Evolutionary conservation across 2,113 vertebrate genomes (phyloP), one percentile per base, ranked within the genome.

Genomic region (Hydrochoerus hydrochaeris): DNA sequence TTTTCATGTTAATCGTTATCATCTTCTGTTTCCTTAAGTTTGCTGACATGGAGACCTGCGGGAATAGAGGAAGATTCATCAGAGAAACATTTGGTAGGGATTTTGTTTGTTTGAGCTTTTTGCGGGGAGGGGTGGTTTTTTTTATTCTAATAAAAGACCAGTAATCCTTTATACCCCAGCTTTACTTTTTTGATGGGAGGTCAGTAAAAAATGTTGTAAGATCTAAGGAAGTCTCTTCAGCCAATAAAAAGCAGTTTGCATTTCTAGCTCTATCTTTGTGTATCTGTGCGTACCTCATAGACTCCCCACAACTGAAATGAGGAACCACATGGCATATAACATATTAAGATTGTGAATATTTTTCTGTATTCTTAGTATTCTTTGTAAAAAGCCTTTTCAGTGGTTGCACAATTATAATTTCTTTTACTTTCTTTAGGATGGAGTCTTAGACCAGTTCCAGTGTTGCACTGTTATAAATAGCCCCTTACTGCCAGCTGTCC

Each of bases 21-120:
- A n/a, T 96, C 41, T 95, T 97, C 92, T 87, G 13, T 92, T 90
- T 77, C 96, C 4, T 93, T 87, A 98, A 99, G 99, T 81, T 99
- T 99, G 98, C 98, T 99, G 98, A 99, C 99, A 0, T 99, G 99
- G 99, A 99, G 98, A 98, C 99, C 99, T 81, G 98, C 96, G 12
- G 99, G 99, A 95, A 99, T 99, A 98, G 99, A 99, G 69, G 99
- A 99, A 20, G 99, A 99, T 54, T 91, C 98, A 63, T 97, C 98
- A 87, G 99, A 99, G 73, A 99, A 99, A 95, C 99, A 99, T 94
- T 98, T 98, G 98, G 99, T 99, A 99, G 99, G 49, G 99, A 14
- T 35, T 89, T 84, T 87, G 26, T 54, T 67, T 19, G 77, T 60
- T 85, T 54, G 77, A 32, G 30, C 46, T 52, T 52, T 52, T 26